Evolutionary conservation across 2,113 vertebrate species (phyloP).

Genomic region (Pholis gunnellus): DNA sequence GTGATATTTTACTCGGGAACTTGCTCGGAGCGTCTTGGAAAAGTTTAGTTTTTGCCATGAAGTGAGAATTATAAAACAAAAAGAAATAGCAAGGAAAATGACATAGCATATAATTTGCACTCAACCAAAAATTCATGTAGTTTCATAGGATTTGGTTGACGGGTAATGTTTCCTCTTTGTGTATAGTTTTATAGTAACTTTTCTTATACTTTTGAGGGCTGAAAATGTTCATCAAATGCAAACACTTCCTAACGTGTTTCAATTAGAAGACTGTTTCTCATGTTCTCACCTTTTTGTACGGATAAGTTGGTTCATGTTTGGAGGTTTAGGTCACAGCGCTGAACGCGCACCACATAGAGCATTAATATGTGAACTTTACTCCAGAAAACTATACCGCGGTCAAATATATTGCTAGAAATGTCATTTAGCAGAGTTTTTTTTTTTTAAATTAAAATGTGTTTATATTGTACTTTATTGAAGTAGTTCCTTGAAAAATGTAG

Average conservation of each 20-base stretch:
- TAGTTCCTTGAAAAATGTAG: constrained; percentile 36
- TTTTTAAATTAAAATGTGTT: constrained; percentile 45
- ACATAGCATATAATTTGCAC: constrained; percentile 11
- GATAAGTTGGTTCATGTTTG: not conserved
- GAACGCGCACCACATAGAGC: not conserved
- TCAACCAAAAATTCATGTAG: not conserved
- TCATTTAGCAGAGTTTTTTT: constrained; percentile 33
- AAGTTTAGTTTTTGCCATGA: constrained; percentile 16
- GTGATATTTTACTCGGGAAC: not conserved
- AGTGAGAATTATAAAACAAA: not conserved
- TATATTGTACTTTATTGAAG: constrained; percentile 58
- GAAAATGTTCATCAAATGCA: not conserved
- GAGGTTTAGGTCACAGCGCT: not conserved
- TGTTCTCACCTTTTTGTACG: constrained; percentile 2
- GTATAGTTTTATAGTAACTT: constrained; percentile 33
- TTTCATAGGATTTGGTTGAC: not conserved
- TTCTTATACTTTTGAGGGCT: constrained; percentile 9
- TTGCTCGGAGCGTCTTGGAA: not conserved
- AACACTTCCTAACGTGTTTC: not conserved
- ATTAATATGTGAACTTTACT: constrained; percentile 18
- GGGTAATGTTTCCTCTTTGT: not conserved
- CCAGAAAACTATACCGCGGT: not conserved
- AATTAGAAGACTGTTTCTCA: not conserved
- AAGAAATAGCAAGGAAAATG: constrained; percentile 13
- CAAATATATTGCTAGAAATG: constrained; percentile 26